phyloP scores from a whole-genome alignment of 2,888 invertebrate species.

The Synergus itoensis region DNA sequence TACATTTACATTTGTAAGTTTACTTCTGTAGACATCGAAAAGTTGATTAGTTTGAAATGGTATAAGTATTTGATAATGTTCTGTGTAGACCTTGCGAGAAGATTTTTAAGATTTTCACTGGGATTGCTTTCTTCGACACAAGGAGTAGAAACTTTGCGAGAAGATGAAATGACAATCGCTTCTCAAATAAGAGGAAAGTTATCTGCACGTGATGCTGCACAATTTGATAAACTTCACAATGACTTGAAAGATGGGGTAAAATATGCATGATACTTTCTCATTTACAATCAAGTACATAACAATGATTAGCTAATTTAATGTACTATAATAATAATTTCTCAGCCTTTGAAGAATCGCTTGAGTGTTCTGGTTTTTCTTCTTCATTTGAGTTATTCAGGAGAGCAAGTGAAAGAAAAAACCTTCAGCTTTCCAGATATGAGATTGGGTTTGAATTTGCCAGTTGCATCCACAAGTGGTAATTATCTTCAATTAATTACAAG shows the following conservation, averaged over 20 bases:
- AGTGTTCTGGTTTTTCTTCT: slow-evolving; percentile 69
- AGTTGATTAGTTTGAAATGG: not conserved
- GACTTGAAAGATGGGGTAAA: slow-evolving; percentile 73
- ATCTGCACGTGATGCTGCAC: slow-evolving; percentile 63
- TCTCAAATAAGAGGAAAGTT: slow-evolving; percentile 71
- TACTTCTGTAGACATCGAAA: not conserved
- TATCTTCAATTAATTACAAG: not conserved
- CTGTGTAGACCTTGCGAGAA: slow-evolving; percentile 66
- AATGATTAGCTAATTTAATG: slow-evolving; percentile 31
- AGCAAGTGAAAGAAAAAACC: slow-evolving; percentile 65
- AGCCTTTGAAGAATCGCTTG: slow-evolving; percentile 67
- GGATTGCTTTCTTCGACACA: slow-evolving; percentile 72
- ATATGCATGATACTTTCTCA: not conserved
- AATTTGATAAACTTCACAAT: slow-evolving; percentile 73
- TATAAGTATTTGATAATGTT: slow-evolving; percentile 31
- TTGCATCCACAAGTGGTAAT: slow-evolving; percentile 71
- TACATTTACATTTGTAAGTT: not conserved
- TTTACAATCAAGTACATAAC: not conserved
- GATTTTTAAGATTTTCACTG: slow-evolving; percentile 70
- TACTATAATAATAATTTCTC: slow-evolving; percentile 17
- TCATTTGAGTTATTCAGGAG: slow-evolving; percentile 65
- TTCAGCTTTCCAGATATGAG: slow-evolving; percentile 70
- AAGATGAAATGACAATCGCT: slow-evolving; percentile 71
- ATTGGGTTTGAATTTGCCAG: slow-evolving; percentile 64
- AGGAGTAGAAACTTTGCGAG: slow-evolving; percentile 67